A percentile compares a stretch with the other conserved stretches of the same genome.
phyloP scores from a whole-genome alignment of 2,888 invertebrate species.

The Cheilosia pagana region DNA sequence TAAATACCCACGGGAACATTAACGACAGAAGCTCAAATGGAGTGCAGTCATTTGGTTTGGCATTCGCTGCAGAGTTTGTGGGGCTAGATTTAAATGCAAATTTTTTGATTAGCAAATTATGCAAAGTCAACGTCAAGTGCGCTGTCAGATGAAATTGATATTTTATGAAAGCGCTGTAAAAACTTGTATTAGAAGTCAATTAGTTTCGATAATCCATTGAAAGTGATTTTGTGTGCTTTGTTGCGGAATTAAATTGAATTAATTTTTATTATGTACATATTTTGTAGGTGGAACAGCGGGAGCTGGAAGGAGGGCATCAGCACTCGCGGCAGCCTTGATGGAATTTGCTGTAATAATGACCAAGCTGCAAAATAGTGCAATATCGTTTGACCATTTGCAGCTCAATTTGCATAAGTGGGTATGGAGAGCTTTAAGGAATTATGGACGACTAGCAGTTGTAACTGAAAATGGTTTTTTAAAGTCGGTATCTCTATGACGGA shows the following conservation, averaged over 20 bases:
- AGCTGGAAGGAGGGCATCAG: too few relatives aligned
- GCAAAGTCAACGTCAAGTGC: conserved; percentile 32
- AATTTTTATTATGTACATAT: too few relatives aligned
- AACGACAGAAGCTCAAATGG: conserved; percentile 1
- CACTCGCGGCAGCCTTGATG: too few relatives aligned
- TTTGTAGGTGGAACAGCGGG: too few relatives aligned
- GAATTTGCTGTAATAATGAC: too few relatives aligned
- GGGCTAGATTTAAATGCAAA: conserved; percentile 13
- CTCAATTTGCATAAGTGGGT: too few relatives aligned
- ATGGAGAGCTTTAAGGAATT: too few relatives aligned
- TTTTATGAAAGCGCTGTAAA: conserved; percentile 15
- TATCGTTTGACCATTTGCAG: too few relatives aligned
- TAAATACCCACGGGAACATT: neutral
- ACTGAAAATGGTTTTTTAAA: too few relatives aligned
- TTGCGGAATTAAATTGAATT: neutral
- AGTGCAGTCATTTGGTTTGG: neutral
- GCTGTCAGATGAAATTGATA: conserved; percentile 17
- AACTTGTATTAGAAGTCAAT: conserved; percentile 5
- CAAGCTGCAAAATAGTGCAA: too few relatives aligned
- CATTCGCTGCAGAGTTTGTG: neutral
- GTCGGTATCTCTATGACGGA: too few relatives aligned
- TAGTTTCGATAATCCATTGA: neutral
- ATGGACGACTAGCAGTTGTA: too few relatives aligned
- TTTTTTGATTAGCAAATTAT: conserved; percentile 38
- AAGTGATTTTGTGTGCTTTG: conserved; percentile 10